Conservation (phyloP, 2,888 invertebrate species). For the Athetis lepigone region DNA sequence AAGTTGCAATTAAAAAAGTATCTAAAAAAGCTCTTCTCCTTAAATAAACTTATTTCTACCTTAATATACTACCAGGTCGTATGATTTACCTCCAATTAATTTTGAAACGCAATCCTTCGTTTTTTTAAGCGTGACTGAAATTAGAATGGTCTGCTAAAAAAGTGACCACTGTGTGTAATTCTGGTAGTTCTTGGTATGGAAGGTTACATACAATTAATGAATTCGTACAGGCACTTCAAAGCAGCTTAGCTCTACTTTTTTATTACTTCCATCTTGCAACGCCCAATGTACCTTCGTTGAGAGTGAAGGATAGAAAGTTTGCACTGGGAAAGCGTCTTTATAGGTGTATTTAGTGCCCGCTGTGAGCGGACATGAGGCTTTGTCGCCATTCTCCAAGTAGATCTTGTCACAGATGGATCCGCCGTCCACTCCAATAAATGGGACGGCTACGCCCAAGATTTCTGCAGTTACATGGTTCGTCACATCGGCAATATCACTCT, state of each 20-base stretch:
- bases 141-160: slow-evolving; percentile 11
- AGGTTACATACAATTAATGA: slow-evolving; percentile 21
- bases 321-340: slow-evolving; percentile 91
- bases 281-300: slow-evolving; percentile 92
- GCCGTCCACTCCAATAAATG: slow-evolving; percentile 95
- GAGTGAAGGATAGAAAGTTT: slow-evolving; percentile 87
- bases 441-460: slow-evolving; percentile 92
- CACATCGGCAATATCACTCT: slow-evolving; percentile 88
- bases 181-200: not conserved
- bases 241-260: slow-evolving; percentile 88
- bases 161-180: slow-evolving; percentile 5
- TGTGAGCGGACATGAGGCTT: slow-evolving; percentile 92
- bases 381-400: slow-evolving; percentile 89
- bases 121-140: slow-evolving; percentile 5
- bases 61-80: not conserved
- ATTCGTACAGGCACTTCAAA: slow-evolving; percentile 94
- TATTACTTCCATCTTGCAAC: slow-evolving; percentile 76
- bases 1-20: slow-evolving; percentile 36
- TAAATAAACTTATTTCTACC: slow-evolving; percentile 20
- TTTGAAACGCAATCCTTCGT: slow-evolving; percentile 2
- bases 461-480: slow-evolving; percentile 92
- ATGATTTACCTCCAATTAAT: not conserved
- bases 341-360: slow-evolving; percentile 93
- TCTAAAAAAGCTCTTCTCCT: slow-evolving; percentile 15
- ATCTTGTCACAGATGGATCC: slow-evolving; percentile 92